phyloP scores from a whole-genome alignment of 2,113 vertebrate genomes.

The Taxidea taxus region DNA sequence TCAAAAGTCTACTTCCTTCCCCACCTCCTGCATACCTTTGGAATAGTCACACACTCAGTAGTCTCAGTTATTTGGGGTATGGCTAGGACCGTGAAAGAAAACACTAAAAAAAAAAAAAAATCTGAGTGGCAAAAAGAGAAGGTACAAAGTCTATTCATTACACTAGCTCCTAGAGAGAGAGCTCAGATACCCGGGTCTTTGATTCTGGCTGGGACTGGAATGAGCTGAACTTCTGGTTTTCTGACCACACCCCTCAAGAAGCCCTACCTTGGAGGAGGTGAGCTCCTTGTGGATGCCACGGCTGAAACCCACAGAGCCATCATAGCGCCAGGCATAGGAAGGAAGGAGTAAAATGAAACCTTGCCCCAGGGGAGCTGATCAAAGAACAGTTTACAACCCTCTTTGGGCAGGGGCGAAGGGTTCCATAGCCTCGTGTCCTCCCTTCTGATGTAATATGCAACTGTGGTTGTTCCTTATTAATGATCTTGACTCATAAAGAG shows the following conservation, averaged over 20 bases:
- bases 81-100: background rate
- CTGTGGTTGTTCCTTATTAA: background rate
- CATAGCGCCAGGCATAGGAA: rapidly evolving
- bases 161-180: background rate
- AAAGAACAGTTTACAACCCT: background rate
- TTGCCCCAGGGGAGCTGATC: background rate
- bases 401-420: background rate
- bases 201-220: background rate
- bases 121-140: background rate
- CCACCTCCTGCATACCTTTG: background rate
- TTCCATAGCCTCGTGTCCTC: background rate
- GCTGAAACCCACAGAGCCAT: background rate
- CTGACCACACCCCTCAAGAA: background rate
- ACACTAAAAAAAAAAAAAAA: background rate
- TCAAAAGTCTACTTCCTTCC: background rate
- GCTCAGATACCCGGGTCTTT: background rate
- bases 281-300: background rate
- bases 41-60: background rate
- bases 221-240: background rate
- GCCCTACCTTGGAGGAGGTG: background rate
- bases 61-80: background rate
- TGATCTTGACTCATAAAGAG: background rate
- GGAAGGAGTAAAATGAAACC: background rate
- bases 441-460: background rate
- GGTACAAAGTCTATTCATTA: background rate